These are phyloP conservation scores for Colletes gigas DNA, from an alignment of 1,140 invertebrate genomes.

Conservation along the genomic window DNA sequence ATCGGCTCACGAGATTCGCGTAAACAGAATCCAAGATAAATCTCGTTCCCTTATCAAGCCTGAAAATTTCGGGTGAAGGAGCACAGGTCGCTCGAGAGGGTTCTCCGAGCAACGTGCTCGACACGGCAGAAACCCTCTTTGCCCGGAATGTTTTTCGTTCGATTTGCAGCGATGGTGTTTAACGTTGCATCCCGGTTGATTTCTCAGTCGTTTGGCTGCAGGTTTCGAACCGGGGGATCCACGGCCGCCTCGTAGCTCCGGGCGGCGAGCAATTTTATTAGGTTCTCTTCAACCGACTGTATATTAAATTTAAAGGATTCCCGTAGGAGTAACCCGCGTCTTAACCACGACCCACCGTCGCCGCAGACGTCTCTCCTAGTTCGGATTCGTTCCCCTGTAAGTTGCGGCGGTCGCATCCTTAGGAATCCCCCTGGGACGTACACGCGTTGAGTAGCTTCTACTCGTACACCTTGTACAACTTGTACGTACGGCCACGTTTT, in stretches of 20 bases:
- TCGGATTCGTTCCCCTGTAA: slow-evolving; percentile 43
- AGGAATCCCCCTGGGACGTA: slow-evolving; percentile 53
- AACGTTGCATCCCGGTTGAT: slow-evolving; percentile 76
- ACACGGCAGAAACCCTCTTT: slow-evolving; percentile 39
- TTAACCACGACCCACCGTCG: slow-evolving; percentile 40
- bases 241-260: slow-evolving; percentile 66
- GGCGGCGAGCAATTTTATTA: slow-evolving; percentile 78
- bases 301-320: slow-evolving; percentile 80
- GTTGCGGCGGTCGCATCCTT: slow-evolving; percentile 64
- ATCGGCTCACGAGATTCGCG: slow-evolving; percentile 32
- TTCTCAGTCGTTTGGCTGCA: slow-evolving; percentile 73
- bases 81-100: slow-evolving; percentile 27
- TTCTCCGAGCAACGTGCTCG: slow-evolving; percentile 26
- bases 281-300: slow-evolving; percentile 79
- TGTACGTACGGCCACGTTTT: slow-evolving; percentile 39
- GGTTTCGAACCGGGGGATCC: slow-evolving; percentile 44
- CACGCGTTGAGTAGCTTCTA: slow-evolving; percentile 60
- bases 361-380: slow-evolving; percentile 23
- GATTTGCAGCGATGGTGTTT: slow-evolving; percentile 76
- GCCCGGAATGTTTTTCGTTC: slow-evolving; percentile 62
- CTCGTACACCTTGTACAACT: slow-evolving; percentile 42
- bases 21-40: slow-evolving; percentile 27
- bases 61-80: slow-evolving; percentile 47
- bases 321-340: slow-evolving; percentile 63
- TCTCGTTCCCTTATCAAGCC: slow-evolving; percentile 38